Evolutionary conservation across 2,113 vertebrate genomes (phyloP).

Genomic region (Paramormyrops kingsleyae): DNA sequence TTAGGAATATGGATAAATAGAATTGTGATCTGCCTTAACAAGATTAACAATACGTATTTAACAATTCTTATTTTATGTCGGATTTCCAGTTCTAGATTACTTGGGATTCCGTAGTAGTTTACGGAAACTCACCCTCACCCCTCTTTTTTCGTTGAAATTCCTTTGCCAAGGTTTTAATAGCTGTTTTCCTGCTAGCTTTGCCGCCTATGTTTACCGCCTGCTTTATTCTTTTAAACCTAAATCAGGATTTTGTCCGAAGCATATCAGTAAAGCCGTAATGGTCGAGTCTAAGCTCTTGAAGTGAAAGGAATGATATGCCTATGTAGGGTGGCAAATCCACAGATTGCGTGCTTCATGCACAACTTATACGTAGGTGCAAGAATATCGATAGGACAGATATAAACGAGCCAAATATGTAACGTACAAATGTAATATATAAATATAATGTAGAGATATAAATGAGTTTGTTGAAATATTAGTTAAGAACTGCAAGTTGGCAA

Average conservation of each 20-base stretch:
- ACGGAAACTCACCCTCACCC: background rate
- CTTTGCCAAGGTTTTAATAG: background rate
- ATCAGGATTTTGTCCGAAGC: background rate
- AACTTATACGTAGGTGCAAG: background rate
- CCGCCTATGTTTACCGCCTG: background rate
- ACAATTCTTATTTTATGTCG: background rate
- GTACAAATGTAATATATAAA: background rate
- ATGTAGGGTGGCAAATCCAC: background rate
- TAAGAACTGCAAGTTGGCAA: background rate
- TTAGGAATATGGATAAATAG: background rate
- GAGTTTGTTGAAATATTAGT: background rate
- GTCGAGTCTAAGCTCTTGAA: background rate
- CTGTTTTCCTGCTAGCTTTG: background rate
- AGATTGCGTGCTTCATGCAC: background rate
- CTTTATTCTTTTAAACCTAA: background rate
- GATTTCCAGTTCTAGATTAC: background rate
- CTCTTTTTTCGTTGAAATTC: background rate
- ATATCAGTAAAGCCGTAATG: background rate
- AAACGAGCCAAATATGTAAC: background rate
- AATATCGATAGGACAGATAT: background rate
- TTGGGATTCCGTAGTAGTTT: background rate
- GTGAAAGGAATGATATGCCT: background rate
- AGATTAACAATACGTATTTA: background rate
- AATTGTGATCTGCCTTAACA: background rate
- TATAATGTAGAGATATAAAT: background rate